Evolutionary conservation across 2,888 invertebrate genomes (phyloP).

Genomic region (Plebejus anna): DNA sequence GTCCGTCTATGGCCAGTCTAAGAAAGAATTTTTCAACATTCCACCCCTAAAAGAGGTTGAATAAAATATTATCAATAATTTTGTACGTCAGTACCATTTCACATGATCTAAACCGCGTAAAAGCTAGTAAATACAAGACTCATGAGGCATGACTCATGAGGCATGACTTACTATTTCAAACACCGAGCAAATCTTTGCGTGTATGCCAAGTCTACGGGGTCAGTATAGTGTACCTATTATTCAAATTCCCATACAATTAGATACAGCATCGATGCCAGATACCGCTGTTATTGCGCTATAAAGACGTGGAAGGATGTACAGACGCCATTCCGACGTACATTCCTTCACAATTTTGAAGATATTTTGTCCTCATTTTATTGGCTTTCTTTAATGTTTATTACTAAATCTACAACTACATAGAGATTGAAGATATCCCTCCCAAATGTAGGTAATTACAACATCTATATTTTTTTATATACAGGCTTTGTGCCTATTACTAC

Average conservation of each 20-base stretch:
- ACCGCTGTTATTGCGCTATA: slow-evolving; percentile 76
- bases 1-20: no score
- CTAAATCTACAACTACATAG: background rate
- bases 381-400: slow-evolving; percentile 44
- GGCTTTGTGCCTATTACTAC: no score
- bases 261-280: slow-evolving; percentile 78
- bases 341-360: slow-evolving; percentile 56
- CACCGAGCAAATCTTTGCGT: background rate
- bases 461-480: no score
- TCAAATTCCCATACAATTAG: slow-evolving; percentile 48
- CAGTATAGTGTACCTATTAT: slow-evolving; percentile 10
- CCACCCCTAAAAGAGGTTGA: background rate
- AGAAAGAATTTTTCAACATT: no score
- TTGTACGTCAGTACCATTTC: no score
- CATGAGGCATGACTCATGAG: background rate
- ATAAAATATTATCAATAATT: background rate
- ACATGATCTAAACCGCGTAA: background rate
- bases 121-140: background rate
- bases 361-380: slow-evolving; percentile 58
- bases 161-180: background rate
- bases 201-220: background rate
- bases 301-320: slow-evolving; percentile 74
- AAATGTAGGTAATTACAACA: no score
- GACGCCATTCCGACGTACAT: slow-evolving; percentile 48
- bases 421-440: background rate